phyloP scores from a whole-genome alignment of 2,888 invertebrate species.

The Brachyopa scutellaris region DNA sequence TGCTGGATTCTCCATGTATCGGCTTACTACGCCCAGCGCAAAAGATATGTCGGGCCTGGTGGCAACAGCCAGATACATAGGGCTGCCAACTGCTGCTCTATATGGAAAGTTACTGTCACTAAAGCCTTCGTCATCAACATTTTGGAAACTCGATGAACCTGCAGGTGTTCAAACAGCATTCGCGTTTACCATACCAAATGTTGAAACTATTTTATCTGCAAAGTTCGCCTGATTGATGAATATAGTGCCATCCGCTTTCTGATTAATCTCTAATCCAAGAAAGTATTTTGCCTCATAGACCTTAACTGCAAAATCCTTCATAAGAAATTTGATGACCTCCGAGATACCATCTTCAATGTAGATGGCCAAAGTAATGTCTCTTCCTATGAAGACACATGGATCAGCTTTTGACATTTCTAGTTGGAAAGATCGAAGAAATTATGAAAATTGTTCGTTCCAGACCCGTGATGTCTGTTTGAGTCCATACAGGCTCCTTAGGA shows the following conservation, averaged over 20 bases:
- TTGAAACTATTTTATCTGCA: conserved; percentile 7
- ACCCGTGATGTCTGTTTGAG: conserved; percentile 70
- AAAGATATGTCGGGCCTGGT: conserved; percentile 61
- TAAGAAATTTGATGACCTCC: conserved; percentile 35
- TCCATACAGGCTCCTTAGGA: conserved; percentile 69
- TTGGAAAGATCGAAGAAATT: conserved; percentile 69
- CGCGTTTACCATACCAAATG: conserved; percentile 5
- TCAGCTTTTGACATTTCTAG: conserved; percentile 73
- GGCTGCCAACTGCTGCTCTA: conserved; percentile 52
- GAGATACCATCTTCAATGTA: conserved; percentile 74
- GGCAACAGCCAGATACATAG: conserved; percentile 43
- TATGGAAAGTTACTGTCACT: conserved; percentile 19
- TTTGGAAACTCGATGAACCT: neutral
- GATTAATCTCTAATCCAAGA: conserved; percentile 43
- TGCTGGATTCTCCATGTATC: too few species aligned
- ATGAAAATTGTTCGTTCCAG: conserved; percentile 70
- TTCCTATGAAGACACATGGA: conserved; percentile 74
- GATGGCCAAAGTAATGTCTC: conserved; percentile 70
- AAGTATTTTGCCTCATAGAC: conserved; percentile 47
- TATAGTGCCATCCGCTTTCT: conserved; percentile 9
- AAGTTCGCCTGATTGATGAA: conserved; percentile 20
- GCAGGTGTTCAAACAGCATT: conserved; percentile 30
- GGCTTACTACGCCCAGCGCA: conserved; percentile 29
- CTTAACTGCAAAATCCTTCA: conserved; percentile 50
- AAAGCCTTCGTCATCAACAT: neutral